Evolutionary conservation across 2,888 invertebrate genomes (phyloP).

Genomic region (Archaeoteleia sp.): DNA sequence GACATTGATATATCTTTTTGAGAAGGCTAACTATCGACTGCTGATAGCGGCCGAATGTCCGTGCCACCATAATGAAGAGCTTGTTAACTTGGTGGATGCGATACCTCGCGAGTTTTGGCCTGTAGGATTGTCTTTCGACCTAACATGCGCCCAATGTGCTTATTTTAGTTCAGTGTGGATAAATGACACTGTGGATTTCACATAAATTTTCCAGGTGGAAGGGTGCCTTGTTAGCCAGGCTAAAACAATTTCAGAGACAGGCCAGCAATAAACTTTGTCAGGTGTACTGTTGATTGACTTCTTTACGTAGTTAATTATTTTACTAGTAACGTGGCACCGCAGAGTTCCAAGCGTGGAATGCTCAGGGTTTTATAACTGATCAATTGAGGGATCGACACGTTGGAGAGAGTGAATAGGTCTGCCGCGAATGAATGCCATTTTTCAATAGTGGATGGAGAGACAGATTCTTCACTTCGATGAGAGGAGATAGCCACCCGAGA

Average conservation of each 20-base stretch:
- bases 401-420: neutral
- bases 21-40: conserved; percentile 1
- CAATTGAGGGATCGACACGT: no score
- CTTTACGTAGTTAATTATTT: conserved; percentile 13
- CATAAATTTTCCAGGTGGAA: no score
- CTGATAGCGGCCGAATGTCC: neutral
- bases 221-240: no score
- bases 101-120: no score
- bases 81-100: neutral
- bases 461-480: neutral
- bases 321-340: conserved; percentile 13
- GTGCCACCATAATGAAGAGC: neutral
- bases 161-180: no score
- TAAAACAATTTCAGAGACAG: no score
- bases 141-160: neutral
- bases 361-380: conserved; percentile 14
- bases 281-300: neutral
- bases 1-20: neutral
- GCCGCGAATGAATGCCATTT: neutral
- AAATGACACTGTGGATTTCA: conserved; percentile 2
- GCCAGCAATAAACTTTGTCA: conserved; percentile 3
- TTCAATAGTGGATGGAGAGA: neutral
- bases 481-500: neutral
- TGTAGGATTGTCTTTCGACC: no score
- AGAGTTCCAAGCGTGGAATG: conserved; percentile 43